Percentiles rank a stretch among this genome's conserved stretches.
Conservation (phyloP, 2,113 vertebrate genomes). For the Hemiprocne comata region DNA sequence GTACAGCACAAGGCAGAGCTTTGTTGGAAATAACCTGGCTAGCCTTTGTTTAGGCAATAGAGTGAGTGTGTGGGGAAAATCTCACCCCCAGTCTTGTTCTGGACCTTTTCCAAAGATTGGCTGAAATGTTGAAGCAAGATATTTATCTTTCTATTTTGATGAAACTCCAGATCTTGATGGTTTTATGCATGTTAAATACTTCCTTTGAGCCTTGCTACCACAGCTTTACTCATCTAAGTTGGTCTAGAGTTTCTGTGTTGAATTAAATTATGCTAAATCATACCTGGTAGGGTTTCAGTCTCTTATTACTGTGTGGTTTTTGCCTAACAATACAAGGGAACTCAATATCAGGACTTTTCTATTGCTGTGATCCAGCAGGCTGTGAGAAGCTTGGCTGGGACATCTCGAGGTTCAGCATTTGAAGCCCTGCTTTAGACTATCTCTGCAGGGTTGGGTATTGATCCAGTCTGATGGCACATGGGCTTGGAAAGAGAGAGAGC, state of each 20-base stretch:
- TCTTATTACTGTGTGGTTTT: background rate
- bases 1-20: background rate
- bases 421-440: background rate
- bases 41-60: background rate
- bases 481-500: background rate
- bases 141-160: background rate
- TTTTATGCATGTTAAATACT: background rate
- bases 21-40: background rate
- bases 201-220: background rate
- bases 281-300: background rate
- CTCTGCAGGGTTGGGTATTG: background rate
- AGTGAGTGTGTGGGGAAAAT: background rate
- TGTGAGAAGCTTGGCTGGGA: background rate
- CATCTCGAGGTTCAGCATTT: background rate
- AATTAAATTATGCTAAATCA: background rate
- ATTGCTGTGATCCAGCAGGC: background rate
- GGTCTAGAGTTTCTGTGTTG: background rate
- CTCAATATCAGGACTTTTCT: background rate
- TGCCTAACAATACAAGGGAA: background rate
- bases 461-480: background rate
- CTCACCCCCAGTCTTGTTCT: background rate
- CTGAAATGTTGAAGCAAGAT: background rate
- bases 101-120: background rate
- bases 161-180: background rate
- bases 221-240: background rate